phyloP scores from a whole-genome alignment of 2,113 vertebrate genomes.

The Gopherus evgoodei region DNA sequence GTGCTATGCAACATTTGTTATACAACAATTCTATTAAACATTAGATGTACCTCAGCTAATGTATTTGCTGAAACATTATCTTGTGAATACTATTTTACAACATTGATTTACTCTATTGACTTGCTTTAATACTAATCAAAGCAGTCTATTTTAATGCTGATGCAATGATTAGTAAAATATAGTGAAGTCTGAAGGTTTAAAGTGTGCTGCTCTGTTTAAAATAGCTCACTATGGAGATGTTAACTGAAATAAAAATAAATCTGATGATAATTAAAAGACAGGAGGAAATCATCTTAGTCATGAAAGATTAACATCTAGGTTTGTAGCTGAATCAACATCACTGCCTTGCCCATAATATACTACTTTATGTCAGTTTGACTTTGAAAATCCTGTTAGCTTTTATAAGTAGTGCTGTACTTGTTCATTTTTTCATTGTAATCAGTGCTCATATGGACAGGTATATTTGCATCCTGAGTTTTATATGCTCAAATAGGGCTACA shows the following conservation, averaged over 20 bases:
- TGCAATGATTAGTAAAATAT: not conserved
- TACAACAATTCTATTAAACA: not conserved
- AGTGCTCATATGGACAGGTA: not conserved
- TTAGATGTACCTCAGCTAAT: not conserved
- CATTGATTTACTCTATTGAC: not conserved
- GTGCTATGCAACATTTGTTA: not conserved
- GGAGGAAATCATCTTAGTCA: not conserved
- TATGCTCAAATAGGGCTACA: not conserved
- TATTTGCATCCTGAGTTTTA: not conserved
- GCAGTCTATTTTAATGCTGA: not conserved
- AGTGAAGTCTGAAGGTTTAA: not conserved
- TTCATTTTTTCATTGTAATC: not conserved
- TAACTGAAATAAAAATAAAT: not conserved
- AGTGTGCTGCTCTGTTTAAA: not conserved
- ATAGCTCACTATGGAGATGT: not conserved
- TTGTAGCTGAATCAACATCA: not conserved
- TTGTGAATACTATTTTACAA: not conserved
- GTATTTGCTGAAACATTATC: not conserved
- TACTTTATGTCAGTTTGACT: not conserved
- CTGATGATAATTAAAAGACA: not conserved
- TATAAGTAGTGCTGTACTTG: not conserved
- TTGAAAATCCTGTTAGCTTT: not conserved
- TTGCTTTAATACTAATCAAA: not conserved
- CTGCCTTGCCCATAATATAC: not conserved
- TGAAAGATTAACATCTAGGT: not conserved